A percentile compares a stretch with the other conserved stretches of the same genome.
Evolutionary conservation across 64 coral and sea anemone genomes (phyloP).

Genomic region (Platygyra sinensis): DNA sequence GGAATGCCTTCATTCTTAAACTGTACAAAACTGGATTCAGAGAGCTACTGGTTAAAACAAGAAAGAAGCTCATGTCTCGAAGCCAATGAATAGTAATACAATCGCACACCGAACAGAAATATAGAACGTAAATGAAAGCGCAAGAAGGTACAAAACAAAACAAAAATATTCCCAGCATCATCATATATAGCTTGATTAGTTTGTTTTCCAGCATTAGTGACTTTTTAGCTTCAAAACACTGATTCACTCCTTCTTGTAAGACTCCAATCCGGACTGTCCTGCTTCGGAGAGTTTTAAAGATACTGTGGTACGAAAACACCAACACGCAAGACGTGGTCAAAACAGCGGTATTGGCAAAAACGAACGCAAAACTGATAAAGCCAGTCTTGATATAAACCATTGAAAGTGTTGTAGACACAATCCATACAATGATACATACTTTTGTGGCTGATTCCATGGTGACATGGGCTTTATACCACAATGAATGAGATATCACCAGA

Average conservation of each 20-base stretch:
- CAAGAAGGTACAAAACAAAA: constrained; percentile 56
- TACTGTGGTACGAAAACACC: constrained; percentile 47
- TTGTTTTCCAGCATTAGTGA: constrained; percentile 52
- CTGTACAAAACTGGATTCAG: constrained; percentile 62
- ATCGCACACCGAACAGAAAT: constrained; percentile 54
- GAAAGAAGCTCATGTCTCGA: constrained; percentile 40
- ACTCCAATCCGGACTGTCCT: constrained; percentile 42
- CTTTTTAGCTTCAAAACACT: constrained; percentile 3
- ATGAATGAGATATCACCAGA: constrained; percentile 49
- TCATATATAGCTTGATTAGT: constrained; percentile 58
- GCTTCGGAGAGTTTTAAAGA: constrained; percentile 53
- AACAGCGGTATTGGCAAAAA: constrained; percentile 74
- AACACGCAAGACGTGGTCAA: constrained; percentile 24
- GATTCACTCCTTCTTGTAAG: constrained; percentile 25
- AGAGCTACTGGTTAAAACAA: constrained; percentile 34
- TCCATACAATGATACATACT: constrained; percentile 37
- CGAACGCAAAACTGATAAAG: constrained; percentile 59
- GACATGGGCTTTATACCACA: constrained; percentile 56
- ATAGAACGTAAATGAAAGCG: constrained; percentile 59
- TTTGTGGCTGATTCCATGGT: constrained; percentile 18
- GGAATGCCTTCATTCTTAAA: constrained; percentile 30
- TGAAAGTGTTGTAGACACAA: constrained; percentile 29
- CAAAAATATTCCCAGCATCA: constrained; percentile 65
- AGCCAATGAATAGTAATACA: constrained; percentile 52
- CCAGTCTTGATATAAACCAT: constrained; percentile 50